Conservation (phyloP, 2,797 vertebrate species). For the Enteromius mattozi region DNA sequence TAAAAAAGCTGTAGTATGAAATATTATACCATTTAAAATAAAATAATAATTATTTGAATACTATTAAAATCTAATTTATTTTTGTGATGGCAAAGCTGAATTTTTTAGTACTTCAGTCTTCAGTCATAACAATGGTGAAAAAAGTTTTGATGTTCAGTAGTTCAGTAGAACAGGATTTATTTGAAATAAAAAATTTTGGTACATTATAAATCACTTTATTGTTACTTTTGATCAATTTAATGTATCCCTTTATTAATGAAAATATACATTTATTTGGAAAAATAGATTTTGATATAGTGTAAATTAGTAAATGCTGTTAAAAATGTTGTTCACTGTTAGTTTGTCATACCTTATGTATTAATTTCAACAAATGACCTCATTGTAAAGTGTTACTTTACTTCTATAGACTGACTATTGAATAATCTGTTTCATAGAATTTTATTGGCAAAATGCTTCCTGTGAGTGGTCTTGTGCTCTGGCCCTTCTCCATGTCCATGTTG, state of each 20-base stretch:
- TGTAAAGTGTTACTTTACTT: neutral
- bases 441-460: neutral
- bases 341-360: neutral
- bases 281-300: neutral
- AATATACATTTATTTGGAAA: neutral
- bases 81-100: too few relatives aligned
- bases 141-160: too few relatives aligned
- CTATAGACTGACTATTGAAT: neutral
- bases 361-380: neutral
- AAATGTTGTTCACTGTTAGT: neutral
- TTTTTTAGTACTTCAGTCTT: too few relatives aligned
- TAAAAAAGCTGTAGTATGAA: too few relatives aligned
- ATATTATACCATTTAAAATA: too few relatives aligned
- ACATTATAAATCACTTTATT: neutral
- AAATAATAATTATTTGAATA: too few relatives aligned
- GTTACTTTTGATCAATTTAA: neutral
- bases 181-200: neutral
- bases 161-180: too few relatives aligned
- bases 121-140: too few relatives aligned
- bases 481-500: conserved; percentile 16
- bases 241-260: neutral
- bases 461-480: conserved; percentile 23
- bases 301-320: neutral
- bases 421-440: neutral
- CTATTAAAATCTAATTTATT: too few relatives aligned